Base-by-base conservation (phyloP, 1,140 invertebrate genomes). In the Phymastichus coffea region DNA sequence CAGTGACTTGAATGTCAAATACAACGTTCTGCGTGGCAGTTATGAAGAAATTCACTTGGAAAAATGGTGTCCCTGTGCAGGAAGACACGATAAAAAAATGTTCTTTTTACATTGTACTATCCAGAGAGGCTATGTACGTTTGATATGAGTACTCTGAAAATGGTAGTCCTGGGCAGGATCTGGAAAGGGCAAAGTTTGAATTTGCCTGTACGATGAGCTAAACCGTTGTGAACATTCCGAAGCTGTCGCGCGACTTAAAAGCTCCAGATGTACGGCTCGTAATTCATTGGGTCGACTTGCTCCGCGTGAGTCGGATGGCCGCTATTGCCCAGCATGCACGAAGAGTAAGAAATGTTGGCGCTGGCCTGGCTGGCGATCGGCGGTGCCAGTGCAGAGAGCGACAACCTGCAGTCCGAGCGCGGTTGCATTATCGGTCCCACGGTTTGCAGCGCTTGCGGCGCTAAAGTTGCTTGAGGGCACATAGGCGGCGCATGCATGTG, bases 211-310 rank as follows among this genome's bases (percentile, higher is more conserved):
- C n/a, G n/a, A n/a, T n/a, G n/a, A n/a, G n/a, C n/a, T n/a, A n/a
- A n/a, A n/a, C n/a, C n/a, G n/a, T n/a, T n/a, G n/a, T n/a, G n/a
- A n/a, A n/a, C n/a, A n/a, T n/a, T n/a, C n/a, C n/a, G n/a, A n/a
- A n/a, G n/a, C n/a, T n/a, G n/a, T 33, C 17, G 14, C 25, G 17
- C 15, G 49, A 41, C 55, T 69, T 71, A 77, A 63, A 79, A 80
- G 53, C 69, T 77, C 78, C 78, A 80, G 52, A 80, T 78, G 25
- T 78, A 80, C 2, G 76, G 76, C 62, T 80, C 78, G 43, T 79
- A 80, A 59, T 79, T 80, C 33, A 80, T 65, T 7, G 71, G 58
- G 46, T 80, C 77, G 0, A 71, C 61, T 66, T 79, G 77, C 41
- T 80, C 77, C 67, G 78, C 75, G 25, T 76, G 74, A 52, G 57